Evolutionary conservation across 2,888 invertebrate species (phyloP), one percentile per base, ranked within the genome.

Genomic region (Dysmachus trigonus): DNA sequence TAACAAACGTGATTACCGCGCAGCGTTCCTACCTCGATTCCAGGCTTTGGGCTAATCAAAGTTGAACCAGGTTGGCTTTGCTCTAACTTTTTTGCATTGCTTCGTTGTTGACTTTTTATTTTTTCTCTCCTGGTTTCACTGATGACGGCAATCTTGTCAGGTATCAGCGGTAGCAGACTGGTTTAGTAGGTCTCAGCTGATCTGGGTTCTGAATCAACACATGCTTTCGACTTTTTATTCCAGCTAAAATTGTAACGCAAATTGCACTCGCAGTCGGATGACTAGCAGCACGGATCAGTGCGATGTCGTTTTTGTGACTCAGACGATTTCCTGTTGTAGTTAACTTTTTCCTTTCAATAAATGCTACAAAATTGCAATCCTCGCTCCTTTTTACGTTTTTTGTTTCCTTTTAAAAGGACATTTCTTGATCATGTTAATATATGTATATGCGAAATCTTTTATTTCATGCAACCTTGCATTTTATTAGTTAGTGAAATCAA

Each of bases 161-260:
- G n/a, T 85, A 87, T 47, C 74, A 74, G n/a, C 38, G 41, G 71
- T 33, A 22, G 30, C 30, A 71, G 87, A 87, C 87, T 87, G 85
- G 87, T 87, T 87, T 86, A 87, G 86, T 87, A 85, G 86, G 87
- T 83, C 87, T 86, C 86, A 85, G 87, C 85, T 87, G 86, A 79
- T 87, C 86, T 62, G 38, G 77, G 84, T 87, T 87, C 86, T 71
- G 83, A 22, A 38, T 85, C 72, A 22, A 84, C 74, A 51, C 33
- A 53, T 85, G 85, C 33, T 74, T 73, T 85, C 51, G 47, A n/a
- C 85, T 85, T 85, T 74, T 85, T 85, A 47, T 51, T 41, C 51
- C 47, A 33, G 30, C 53, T 79, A 73, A 86, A 87, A 86, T 27
- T 84, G 79, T 87, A 86, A 31, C 87, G 86, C 79, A 74, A 85